phyloP scores from a whole-genome alignment of 1,140 invertebrate species.

The Lithobius niger region DNA sequence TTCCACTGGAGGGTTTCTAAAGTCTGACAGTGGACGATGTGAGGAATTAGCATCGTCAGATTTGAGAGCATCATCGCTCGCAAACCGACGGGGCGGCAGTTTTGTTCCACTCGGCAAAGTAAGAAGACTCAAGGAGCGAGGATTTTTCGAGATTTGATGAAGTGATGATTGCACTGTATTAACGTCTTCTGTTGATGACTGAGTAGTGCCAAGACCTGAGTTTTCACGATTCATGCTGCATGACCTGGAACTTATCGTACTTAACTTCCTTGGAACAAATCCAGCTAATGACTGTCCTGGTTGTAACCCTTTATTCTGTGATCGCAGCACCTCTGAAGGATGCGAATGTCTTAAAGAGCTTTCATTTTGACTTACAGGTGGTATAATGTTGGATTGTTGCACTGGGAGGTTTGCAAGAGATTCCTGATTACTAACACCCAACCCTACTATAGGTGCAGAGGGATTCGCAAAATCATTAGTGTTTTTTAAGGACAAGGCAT shows the following conservation, averaged over 20 bases:
- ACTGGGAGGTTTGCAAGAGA: background rate
- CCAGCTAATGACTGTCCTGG: conserved; percentile 8
- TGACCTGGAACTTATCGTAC: conserved; percentile 23
- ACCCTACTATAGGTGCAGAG: background rate
- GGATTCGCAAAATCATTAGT: background rate
- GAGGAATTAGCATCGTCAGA: no score
- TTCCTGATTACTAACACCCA: background rate
- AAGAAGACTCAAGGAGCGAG: background rate
- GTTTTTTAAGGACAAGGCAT: conserved; percentile 16
- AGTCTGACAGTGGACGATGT: no score
- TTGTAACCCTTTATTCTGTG: background rate
- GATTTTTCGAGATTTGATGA: background rate
- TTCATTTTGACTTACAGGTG: background rate
- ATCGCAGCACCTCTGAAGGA: background rate
- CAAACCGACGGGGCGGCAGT: background rate
- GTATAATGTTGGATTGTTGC: background rate
- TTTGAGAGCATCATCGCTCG: background rate
- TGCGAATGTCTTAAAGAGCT: background rate
- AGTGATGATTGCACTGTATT: background rate
- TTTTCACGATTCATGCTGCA: conserved; percentile 7
- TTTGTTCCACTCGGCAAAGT: background rate
- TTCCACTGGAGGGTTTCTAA: no score
- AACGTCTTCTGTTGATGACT: background rate
- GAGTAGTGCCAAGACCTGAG: background rate
- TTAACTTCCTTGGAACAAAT: conserved; percentile 22